Conservation (phyloP, 2,888 invertebrate species). For the Rugalucina vietnamica region DNA sequence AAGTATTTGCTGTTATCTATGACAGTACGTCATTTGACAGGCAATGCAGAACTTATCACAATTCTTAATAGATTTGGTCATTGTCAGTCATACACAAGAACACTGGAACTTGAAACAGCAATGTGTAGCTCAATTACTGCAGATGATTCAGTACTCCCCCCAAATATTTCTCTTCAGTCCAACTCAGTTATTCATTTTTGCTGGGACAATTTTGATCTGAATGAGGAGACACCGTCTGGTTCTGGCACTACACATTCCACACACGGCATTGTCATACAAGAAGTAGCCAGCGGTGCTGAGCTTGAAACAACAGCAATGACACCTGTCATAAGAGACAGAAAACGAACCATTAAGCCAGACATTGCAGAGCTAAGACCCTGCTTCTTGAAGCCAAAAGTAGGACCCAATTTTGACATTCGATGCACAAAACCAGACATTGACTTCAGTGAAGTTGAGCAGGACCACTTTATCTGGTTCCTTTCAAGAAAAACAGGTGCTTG, state of each 20-base stretch:
- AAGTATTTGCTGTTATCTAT: slow-evolving; percentile 23
- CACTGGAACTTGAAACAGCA: slow-evolving; percentile 52
- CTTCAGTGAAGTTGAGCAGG: too few species aligned
- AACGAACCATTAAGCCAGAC: neutral
- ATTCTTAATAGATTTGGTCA: slow-evolving; percentile 51
- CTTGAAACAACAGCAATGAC: neutral
- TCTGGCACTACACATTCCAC: neutral
- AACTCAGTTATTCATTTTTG: slow-evolving; percentile 43
- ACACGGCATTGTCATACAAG: neutral
- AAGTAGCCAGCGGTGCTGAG: neutral
- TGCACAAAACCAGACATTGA: too few species aligned
- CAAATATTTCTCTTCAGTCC: slow-evolving; percentile 35
- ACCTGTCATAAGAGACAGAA: neutral
- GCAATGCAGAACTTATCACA: slow-evolving; percentile 54
- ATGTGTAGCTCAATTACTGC: slow-evolving; percentile 38
- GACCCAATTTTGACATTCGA: too few species aligned
- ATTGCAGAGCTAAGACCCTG: neutral
- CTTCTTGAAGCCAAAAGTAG: neutral
- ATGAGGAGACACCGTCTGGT: neutral
- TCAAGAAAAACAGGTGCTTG: neutral
- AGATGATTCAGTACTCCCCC: slow-evolving; percentile 25
- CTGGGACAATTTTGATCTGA: slow-evolving; percentile 60
- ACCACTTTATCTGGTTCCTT: neutral
- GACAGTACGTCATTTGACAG: slow-evolving; percentile 42
- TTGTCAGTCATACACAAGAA: slow-evolving; percentile 33